A percentile compares a stretch with the other conserved stretches of the same genome.
Conservation (phyloP, 2,797 vertebrate species). For the Fistularia tabacaria region DNA sequence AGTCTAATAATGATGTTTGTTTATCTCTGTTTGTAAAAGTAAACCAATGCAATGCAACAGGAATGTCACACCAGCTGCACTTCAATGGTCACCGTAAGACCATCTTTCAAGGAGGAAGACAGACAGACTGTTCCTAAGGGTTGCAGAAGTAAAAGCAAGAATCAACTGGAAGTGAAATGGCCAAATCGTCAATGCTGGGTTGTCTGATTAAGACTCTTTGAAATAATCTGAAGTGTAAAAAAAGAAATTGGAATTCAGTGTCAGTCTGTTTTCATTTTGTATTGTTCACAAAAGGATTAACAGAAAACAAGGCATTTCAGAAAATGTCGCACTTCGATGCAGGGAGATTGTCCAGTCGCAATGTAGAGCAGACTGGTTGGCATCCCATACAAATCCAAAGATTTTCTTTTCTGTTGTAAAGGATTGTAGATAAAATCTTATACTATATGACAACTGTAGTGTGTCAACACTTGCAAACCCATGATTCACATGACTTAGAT, state of each 20-base stretch:
- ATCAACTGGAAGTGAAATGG: constrained; percentile 18
- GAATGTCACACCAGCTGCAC: constrained; percentile 22
- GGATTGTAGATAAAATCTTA: constrained; percentile 20
- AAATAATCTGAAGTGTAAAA: too few species aligned
- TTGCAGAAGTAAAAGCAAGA: constrained; percentile 5
- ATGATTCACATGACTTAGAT: constrained; percentile 17
- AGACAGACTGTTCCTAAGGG: constrained; percentile 8
- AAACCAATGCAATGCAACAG: constrained; percentile 27
- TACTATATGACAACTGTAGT: constrained; percentile 7
- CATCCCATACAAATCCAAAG: constrained; percentile 38
- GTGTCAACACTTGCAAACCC: constrained; percentile 34
- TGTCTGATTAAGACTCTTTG: too few species aligned
- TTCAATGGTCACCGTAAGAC: constrained; percentile 10
- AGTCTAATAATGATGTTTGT: constrained; percentile 5
- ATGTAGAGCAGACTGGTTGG: constrained; percentile 5
- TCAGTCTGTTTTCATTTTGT: too few species aligned
- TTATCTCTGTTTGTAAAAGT: constrained; percentile 33
- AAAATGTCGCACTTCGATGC: too few species aligned
- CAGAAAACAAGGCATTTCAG: too few species aligned
- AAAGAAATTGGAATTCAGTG: too few species aligned
- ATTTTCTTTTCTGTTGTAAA: constrained; percentile 19
- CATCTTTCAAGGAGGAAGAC: constrained; percentile 12
- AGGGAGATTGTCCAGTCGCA: constrained; percentile 4
- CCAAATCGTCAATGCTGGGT: constrained; percentile 34
- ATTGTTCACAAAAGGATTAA: too few species aligned